These are phyloP conservation scores for Polymixis flavicincta DNA, from an alignment of 2,888 invertebrate species.

Conservation along the genomic window DNA sequence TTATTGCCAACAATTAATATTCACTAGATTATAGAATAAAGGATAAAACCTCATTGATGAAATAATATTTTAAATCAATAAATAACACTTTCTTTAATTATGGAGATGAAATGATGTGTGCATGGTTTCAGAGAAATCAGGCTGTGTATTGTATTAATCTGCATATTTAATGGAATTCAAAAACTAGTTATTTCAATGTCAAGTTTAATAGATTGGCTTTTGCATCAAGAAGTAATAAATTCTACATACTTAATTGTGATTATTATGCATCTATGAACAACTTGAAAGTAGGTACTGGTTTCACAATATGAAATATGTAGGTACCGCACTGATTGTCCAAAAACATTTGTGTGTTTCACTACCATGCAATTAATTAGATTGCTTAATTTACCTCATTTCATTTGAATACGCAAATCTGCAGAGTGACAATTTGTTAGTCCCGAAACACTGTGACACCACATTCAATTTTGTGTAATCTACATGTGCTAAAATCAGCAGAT, in stretches of 20 bases:
- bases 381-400: conserved; percentile 6
- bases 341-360: not conserved
- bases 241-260: not conserved
- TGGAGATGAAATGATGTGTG: conserved; percentile 16
- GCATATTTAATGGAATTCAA: conserved; percentile 19
- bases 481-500: conserved; percentile 18
- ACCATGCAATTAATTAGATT: not conserved
- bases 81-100: conserved; percentile 33
- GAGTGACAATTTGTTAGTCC: conserved; percentile 3
- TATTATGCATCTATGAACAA: not conserved
- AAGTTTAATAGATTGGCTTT: conserved; percentile 23
- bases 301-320: not conserved
- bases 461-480: conserved; percentile 6
- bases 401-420: conserved; percentile 1
- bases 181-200: conserved; percentile 31
- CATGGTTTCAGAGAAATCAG: conserved; percentile 39
- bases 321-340: not conserved
- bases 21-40: conserved; percentile 17
- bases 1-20: conserved; percentile 59
- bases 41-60: conserved; percentile 15
- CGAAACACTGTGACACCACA: conserved; percentile 3
- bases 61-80: conserved; percentile 6
- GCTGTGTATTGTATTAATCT: not conserved
- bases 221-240: not conserved
- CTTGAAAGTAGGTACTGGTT: not conserved